Percentiles rank a stretch among this genome's conserved stretches.
Evolutionary conservation across 1,140 invertebrate genomes (phyloP).

Genomic region (Scaptomyza hsui): DNA sequence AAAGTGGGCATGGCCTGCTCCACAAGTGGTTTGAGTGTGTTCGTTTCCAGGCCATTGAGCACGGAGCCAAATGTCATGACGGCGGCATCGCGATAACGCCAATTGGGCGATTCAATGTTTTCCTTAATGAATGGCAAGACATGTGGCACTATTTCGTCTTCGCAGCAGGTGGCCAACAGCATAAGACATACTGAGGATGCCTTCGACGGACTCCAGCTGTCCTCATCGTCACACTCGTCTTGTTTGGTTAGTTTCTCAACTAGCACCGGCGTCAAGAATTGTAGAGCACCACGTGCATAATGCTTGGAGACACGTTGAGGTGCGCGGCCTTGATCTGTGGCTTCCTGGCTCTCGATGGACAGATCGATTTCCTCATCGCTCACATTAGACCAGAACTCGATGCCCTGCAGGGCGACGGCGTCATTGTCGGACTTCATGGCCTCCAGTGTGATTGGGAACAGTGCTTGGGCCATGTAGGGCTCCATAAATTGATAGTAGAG

Average conservation of each 20-base stretch:
- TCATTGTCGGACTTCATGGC: constrained; percentile 99
- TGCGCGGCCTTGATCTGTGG: constrained; percentile 94
- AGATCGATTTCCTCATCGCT: constrained; percentile 99
- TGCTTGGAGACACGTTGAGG: constrained; percentile 94
- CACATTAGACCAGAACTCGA: constrained; percentile 99
- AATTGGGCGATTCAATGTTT: constrained; percentile 97
- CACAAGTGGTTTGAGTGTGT: constrained; percentile 95
- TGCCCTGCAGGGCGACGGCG: constrained; percentile 98
- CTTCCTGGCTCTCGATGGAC: constrained; percentile 97
- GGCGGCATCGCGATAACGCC: constrained; percentile 98
- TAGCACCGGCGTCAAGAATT: constrained; percentile 97
- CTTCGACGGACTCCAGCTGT: constrained; percentile 99
- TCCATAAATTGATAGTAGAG: constrained; percentile 99
- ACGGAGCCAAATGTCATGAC: constrained; percentile 99
- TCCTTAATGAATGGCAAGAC: constrained; percentile 98
- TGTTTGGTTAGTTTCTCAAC: constrained; percentile 98
- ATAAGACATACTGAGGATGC: constrained; percentile 99
- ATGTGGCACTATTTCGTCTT: constrained; percentile 97
- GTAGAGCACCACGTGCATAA: constrained; percentile 98
- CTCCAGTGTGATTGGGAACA: constrained; percentile 99
- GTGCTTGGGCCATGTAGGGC: constrained; percentile 97
- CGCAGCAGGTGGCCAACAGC: constrained; percentile 98
- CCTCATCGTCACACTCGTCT: constrained; percentile 97
- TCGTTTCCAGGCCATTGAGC: constrained; percentile 95
- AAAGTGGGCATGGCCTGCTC: constrained; percentile 98